A percentile compares a stretch with the other conserved stretches of the same genome.
Conservation (phyloP, 1,140 invertebrate genomes). For the Nasonia longicornis region DNA sequence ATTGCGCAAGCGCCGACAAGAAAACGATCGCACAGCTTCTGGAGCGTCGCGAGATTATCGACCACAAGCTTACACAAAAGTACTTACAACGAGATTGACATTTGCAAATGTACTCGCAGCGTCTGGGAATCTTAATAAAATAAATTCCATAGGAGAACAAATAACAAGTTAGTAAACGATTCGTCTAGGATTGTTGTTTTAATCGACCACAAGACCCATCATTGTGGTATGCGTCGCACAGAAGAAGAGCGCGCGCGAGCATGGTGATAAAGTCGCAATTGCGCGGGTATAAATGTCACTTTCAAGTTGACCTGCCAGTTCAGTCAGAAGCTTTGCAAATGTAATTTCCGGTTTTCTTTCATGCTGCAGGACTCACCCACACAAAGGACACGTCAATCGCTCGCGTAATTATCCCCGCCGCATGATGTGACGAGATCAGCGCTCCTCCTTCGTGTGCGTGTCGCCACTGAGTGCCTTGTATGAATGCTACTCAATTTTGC, state of each 20-base stretch:
- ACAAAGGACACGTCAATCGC: constrained; percentile 52
- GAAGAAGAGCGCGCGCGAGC: background rate
- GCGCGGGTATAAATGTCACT: constrained; percentile 35
- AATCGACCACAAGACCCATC: constrained; percentile 9
- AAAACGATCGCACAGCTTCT: too few species aligned
- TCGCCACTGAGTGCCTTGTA: background rate
- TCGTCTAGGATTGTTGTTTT: constrained; percentile 13
- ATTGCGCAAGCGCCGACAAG: too few species aligned
- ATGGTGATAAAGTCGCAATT: constrained; percentile 13
- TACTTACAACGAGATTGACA: too few species aligned
- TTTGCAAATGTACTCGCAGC: too few species aligned
- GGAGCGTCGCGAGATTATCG: too few species aligned
- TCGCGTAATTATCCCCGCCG: constrained; percentile 51
- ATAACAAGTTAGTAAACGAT: background rate
- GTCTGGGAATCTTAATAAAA: constrained; percentile 20
- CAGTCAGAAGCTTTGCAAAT: constrained; percentile 49
- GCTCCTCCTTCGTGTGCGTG: background rate
- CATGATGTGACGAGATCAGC: background rate
- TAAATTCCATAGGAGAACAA: background rate
- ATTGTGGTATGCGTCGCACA: background rate
- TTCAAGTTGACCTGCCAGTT: constrained; percentile 46
- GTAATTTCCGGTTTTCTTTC: constrained; percentile 56
- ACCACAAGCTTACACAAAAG: too few species aligned
- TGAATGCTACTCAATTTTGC: constrained; percentile 49
- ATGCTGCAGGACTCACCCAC: constrained; percentile 47